phyloP scores from a whole-genome alignment of 2,113 vertebrate genomes.

The Neomonachus schauinslandi region DNA sequence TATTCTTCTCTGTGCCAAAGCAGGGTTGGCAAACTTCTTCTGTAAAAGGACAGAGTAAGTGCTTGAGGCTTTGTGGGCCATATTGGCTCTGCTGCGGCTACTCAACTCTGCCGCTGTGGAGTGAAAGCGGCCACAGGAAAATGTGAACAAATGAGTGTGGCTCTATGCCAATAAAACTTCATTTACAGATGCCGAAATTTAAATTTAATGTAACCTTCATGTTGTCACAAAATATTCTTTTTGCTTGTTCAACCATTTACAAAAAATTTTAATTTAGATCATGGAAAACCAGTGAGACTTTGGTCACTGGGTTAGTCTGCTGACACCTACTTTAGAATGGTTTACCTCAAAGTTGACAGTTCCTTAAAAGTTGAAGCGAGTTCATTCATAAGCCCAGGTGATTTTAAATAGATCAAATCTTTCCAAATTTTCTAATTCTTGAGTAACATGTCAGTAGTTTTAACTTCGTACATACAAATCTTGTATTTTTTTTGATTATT shows the following conservation, averaged over 20 bases:
- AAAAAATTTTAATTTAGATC: neutral
- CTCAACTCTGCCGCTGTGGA: neutral
- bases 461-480: neutral
- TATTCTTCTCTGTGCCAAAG: neutral
- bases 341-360: neutral
- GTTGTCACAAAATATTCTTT: neutral
- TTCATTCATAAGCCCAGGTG: neutral
- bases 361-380: neutral
- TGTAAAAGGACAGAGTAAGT: neutral
- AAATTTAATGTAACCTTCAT: neutral
- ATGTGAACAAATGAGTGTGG: rapidly evolving
- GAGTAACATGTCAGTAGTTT: neutral
- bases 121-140: neutral
- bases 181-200: neutral
- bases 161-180: neutral
- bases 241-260: neutral
- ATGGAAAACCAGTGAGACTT: neutral
- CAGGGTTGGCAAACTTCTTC: neutral
- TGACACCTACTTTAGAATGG: neutral
- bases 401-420: neutral
- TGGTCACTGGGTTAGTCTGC: neutral
- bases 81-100: rapidly evolving
- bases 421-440: neutral
- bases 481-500: neutral
- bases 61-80: neutral